Base-by-base conservation (phyloP, 2,797 vertebrate genomes). In the Cryptoblepharus egeriae region DNA sequence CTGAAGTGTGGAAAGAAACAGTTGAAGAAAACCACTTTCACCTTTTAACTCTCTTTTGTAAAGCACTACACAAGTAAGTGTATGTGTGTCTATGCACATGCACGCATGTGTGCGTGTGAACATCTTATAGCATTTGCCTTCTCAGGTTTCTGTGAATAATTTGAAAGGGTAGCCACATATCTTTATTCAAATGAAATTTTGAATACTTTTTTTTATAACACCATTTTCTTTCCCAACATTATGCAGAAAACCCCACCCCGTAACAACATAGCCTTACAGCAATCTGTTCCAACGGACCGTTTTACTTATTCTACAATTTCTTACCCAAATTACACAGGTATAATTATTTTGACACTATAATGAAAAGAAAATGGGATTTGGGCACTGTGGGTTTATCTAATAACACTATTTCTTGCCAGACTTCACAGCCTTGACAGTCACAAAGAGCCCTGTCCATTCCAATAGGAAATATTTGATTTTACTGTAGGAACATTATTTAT, bases 361-460 rank as follows among this genome's bases (percentile, higher is more conserved):
- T 97, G 96, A 97, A 97, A 96, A 96, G 96, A 96, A 97, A 97
- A 97, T 97, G 96, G 96, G 96, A 96, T 97, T 96, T 96, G 96
- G 96, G 96, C 96, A 96, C 96, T 90, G 93, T 94, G 94, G 95
- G 95, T 96, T 97, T 96, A 97, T 97, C 96, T 96, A 96, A 96
- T 96, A 96, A 96, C 96, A 95, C 95, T 95, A 94, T 96, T 96
- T 95, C 96, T 96, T 96, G 94, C 95, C 95, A 96, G 96, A 95
- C 96, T 96, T 97, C 96, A 96, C 92, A 96, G 95, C 90, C 91
- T 92, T 96, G 96, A 96, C 96, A 96, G 95, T 94, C 96, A 96
- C 96, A 96, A 96, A 96, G 95, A 96, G 93, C 94, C 95, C 87
- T 96, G 96, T 96, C 96, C 96, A 94, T 96, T 96, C 94, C 96